Conservation (phyloP, 2,797 vertebrate genomes). For the Esox lucius region DNA sequence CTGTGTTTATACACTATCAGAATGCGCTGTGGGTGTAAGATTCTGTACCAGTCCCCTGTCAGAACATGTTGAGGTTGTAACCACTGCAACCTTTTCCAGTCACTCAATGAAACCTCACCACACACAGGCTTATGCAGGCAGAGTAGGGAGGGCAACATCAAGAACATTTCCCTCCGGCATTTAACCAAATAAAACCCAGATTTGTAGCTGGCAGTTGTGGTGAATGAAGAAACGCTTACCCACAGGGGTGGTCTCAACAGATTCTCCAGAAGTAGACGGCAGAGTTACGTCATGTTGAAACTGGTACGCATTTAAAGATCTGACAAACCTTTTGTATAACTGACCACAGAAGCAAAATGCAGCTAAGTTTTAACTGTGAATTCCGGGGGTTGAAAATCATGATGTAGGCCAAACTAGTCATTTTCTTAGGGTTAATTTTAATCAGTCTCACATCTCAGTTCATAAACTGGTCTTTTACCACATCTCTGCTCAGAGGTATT, state of each 20-base stretch:
- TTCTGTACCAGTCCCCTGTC: background rate
- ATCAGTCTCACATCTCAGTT: no score
- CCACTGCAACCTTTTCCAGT: constrained; percentile 21
- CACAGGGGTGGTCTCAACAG: background rate
- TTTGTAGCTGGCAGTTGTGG: background rate
- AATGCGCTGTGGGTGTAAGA: background rate
- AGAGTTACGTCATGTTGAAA: background rate
- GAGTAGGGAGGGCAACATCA: background rate
- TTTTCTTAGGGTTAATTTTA: no score
- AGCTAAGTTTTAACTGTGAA: background rate
- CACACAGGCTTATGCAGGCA: constrained; percentile 35
- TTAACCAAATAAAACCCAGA: constrained; percentile 8
- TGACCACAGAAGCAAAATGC: background rate
- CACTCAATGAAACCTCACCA: constrained; percentile 9
- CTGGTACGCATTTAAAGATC: background rate
- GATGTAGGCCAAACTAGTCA: no score
- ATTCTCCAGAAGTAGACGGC: background rate
- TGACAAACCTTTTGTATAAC: background rate
- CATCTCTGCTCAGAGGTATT: no score
- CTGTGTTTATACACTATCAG: background rate
- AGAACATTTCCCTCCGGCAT: background rate
- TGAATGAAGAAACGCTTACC: background rate
- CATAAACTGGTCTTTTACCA: no score
- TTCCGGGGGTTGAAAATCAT: no score
- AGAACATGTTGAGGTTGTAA: constrained; percentile 22